phyloP scores from a whole-genome alignment of 2,797 vertebrate species.

The Micromesistius poutassou region DNA sequence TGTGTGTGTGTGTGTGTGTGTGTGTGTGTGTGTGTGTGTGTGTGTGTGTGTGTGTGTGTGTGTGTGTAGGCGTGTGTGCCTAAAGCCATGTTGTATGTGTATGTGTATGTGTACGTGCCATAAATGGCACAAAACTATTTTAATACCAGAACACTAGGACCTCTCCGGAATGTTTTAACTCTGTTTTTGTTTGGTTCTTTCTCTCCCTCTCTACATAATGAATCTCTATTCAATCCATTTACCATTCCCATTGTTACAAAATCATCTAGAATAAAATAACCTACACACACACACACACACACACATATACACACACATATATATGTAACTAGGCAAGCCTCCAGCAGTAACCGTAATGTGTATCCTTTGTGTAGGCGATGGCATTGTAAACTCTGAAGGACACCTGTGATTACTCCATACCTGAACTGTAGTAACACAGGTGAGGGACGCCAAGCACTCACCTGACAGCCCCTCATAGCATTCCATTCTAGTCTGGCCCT shows the following conservation, averaged over 20 bases:
- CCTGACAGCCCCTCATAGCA: neutral
- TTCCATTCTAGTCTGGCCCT: constrained; percentile 5
- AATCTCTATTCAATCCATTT: neutral
- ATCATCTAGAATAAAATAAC: neutral
- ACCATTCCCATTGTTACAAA: neutral
- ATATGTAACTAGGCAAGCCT: neutral
- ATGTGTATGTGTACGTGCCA: constrained; percentile 10
- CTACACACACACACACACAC: no score
- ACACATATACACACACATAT: neutral
- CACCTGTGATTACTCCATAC: neutral
- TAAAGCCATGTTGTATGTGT: neutral
- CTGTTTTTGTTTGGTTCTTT: neutral
- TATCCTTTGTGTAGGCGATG: neutral
- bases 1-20: constrained; percentile 17
- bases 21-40: constrained; percentile 10
- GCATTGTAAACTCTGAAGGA: neutral
- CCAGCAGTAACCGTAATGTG: neutral
- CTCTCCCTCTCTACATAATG: neutral
- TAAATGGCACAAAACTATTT: constrained; percentile 50
- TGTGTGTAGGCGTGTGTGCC: constrained; percentile 8
- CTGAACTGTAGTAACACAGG: constrained; percentile 3
- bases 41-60: constrained; percentile 20
- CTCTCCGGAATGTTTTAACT: constrained; percentile 36
- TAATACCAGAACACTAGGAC: constrained; percentile 46
- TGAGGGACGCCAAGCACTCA: neutral